phyloP scores from a whole-genome alignment of 2,888 invertebrate species.

The Drosophila emarginata region DNA sequence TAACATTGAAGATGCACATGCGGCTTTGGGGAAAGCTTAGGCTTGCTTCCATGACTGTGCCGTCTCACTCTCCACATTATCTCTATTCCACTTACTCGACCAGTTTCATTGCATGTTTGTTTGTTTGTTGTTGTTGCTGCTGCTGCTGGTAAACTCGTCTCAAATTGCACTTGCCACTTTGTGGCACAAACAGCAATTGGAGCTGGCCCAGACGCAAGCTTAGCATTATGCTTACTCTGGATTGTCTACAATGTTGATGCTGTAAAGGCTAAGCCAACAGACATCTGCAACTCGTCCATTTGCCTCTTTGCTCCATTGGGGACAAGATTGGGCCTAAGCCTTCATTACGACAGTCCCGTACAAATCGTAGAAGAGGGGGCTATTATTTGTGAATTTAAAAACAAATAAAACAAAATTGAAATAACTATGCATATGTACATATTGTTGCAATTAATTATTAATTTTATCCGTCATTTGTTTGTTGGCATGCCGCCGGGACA shows the following conservation, averaged over 20 bases:
- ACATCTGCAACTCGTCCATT: slow-evolving; percentile 28
- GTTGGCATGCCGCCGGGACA: slow-evolving; percentile 5
- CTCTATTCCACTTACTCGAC: neutral
- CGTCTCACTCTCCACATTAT: no score
- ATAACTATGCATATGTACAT: neutral
- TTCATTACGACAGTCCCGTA: slow-evolving; percentile 22
- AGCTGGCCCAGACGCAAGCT: slow-evolving; percentile 13
- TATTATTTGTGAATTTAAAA: neutral
- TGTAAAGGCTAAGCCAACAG: slow-evolving; percentile 45
- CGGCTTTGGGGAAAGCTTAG: slow-evolving; percentile 20
- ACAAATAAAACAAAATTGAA: neutral
- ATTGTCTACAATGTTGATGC: slow-evolving; percentile 34
- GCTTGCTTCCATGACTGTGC: neutral
- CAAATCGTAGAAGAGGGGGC: slow-evolving; percentile 18
- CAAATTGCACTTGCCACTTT: slow-evolving; percentile 52
- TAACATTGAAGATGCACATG: slow-evolving; percentile 54
- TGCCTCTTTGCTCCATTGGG: slow-evolving; percentile 26
- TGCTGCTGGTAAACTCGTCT: neutral
- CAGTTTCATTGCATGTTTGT: neutral
- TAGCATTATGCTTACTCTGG: slow-evolving; percentile 30
- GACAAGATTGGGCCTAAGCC: slow-evolving; percentile 30
- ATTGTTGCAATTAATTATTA: slow-evolving; percentile 38
- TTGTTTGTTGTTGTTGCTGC: neutral
- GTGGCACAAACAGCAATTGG: slow-evolving; percentile 44
- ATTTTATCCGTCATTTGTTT: slow-evolving; percentile 33